phyloP scores from a whole-genome alignment of 2,113 vertebrate genomes.

The Siniperca chuatsi region DNA sequence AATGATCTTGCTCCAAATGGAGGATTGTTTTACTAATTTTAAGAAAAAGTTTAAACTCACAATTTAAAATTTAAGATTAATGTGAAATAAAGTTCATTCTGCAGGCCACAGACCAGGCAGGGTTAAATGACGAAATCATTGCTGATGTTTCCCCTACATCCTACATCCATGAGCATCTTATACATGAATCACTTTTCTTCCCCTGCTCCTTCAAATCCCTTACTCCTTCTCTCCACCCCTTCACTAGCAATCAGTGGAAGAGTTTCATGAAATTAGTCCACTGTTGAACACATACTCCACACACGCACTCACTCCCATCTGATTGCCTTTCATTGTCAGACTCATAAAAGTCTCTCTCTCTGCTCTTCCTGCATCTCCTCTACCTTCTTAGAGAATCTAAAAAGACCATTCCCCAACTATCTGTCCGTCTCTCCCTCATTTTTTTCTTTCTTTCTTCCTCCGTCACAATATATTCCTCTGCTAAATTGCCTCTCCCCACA shows the following conservation, averaged over 20 bases:
- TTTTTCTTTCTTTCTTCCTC: conserved; percentile 50
- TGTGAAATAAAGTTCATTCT: neutral
- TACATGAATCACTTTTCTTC: conserved; percentile 15
- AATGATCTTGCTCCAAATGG: neutral
- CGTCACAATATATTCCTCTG: conserved; percentile 56
- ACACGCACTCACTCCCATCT: conserved; percentile 54
- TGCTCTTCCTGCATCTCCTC: conserved; percentile 47
- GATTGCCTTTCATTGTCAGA: conserved; percentile 69
- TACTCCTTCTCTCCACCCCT: conserved; percentile 36
- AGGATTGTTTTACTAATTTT: neutral
- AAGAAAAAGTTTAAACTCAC: neutral
- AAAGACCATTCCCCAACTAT: conserved; percentile 65
- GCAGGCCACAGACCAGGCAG: neutral
- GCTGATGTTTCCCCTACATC: conserved; percentile 29
- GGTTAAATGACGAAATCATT: conserved; percentile 28
- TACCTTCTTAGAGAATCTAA: conserved; percentile 54
- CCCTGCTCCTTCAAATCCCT: conserved; percentile 18
- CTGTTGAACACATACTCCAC: conserved; percentile 62
- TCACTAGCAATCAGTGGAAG: conserved; percentile 59
- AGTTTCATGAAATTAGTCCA: conserved; percentile 68
- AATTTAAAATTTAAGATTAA: neutral
- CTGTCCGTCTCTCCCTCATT: conserved; percentile 56
- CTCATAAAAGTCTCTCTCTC: conserved; percentile 64
- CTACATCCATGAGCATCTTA: conserved; percentile 18
- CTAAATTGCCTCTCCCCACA: conserved; percentile 63